Evolutionary conservation across 2,797 vertebrate species (phyloP).

Genomic region (Alosa sapidissima): DNA sequence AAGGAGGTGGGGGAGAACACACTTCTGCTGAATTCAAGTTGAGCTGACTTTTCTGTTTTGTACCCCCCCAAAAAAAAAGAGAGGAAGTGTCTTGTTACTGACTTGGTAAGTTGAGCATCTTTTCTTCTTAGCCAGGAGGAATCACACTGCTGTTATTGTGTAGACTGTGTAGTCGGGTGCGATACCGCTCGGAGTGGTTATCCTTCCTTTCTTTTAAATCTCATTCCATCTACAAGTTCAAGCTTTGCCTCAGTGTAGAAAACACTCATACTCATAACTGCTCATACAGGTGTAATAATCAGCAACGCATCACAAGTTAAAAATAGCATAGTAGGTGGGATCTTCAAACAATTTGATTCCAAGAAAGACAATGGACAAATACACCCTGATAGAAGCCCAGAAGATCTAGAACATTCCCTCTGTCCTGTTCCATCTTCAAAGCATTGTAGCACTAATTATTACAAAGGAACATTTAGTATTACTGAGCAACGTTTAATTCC

Average conservation of each 20-base stretch:
- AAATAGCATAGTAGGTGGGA: neutral
- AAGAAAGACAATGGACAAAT: neutral
- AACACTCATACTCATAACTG: neutral
- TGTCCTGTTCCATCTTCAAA: neutral
- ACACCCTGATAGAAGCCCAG: neutral
- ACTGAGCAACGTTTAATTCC: neutral
- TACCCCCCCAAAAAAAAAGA: neutral
- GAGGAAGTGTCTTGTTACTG: conserved; percentile 17
- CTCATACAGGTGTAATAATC: neutral
- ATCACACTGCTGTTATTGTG: neutral
- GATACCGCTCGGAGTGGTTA: neutral
- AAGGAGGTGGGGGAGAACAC: conserved; percentile 47
- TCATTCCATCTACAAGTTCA: neutral
- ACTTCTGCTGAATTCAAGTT: neutral
- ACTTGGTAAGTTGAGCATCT: neutral
- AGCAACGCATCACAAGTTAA: neutral
- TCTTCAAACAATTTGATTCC: neutral
- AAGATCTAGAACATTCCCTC: neutral
- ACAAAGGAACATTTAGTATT: neutral
- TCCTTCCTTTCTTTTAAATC: neutral
- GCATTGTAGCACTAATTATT: neutral
- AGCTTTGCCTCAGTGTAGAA: neutral
- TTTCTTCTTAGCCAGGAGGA: neutral
- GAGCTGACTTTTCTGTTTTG: neutral
- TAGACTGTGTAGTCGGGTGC: neutral